These are phyloP conservation scores for Planococcus citri DNA, from an alignment of 1,140 invertebrate genomes.

Conservation along the genomic window DNA sequence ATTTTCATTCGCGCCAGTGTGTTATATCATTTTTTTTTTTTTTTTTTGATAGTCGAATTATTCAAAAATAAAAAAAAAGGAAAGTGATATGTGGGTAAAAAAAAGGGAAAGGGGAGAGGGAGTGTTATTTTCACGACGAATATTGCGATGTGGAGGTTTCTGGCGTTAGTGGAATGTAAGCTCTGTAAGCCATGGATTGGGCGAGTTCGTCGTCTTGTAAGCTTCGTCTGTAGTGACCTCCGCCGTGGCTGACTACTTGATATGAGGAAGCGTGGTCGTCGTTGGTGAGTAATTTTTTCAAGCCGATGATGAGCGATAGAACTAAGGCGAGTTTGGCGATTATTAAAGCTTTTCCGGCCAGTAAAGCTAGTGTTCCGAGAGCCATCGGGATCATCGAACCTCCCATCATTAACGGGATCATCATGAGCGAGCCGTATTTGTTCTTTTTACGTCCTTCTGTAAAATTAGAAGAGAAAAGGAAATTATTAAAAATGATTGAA, in stretches of 20 bases:
- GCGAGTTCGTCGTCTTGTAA: constrained; percentile 23
- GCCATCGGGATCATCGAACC: constrained; percentile 65
- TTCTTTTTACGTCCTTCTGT: constrained; percentile 47
- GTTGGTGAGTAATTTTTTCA: constrained; percentile 59
- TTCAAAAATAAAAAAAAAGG: too few species aligned
- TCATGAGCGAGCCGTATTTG: constrained; percentile 52
- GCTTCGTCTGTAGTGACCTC: constrained; percentile 26
- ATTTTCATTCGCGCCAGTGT: not conserved
- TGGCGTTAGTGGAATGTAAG: constrained; percentile 24
- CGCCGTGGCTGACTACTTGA: constrained; percentile 26
- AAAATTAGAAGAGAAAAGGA: not conserved
- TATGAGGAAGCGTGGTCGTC: constrained; percentile 24
- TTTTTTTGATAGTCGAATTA: too few species aligned
- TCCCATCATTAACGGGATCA: constrained; percentile 60
- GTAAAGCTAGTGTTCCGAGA: constrained; percentile 58
- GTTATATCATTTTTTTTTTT: not conserved
- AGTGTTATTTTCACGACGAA: not conserved
- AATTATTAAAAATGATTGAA: not conserved
- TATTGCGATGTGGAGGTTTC: not conserved
- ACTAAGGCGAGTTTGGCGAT: constrained; percentile 68
- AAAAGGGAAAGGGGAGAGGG: not conserved
- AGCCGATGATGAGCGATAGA: constrained; percentile 63
- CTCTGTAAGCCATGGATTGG: constrained; percentile 24
- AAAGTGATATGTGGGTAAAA: too few species aligned
- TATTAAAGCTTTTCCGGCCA: constrained; percentile 71